A percentile compares a stretch with the other conserved stretches of the same genome.
These are phyloP conservation scores for Macrotrachela quadricornifera DNA, from an alignment of 1,140 invertebrate species.

Conservation along the genomic window DNA sequence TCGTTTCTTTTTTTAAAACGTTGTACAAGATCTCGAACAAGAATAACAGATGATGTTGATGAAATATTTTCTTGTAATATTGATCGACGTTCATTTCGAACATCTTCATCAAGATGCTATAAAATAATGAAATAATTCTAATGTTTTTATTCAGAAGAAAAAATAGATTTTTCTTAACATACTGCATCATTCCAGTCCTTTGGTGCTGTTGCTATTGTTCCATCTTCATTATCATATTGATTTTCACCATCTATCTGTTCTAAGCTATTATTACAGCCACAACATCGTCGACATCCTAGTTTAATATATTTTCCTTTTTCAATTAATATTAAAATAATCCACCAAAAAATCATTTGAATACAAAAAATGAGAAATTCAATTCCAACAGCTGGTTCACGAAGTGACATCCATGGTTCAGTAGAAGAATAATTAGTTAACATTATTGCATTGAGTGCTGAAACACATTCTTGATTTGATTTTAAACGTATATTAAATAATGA, in stretches of 20 bases:
- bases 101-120: background rate
- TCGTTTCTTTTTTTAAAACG: background rate
- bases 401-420: background rate
- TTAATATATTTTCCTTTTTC: background rate
- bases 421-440: background rate
- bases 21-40: background rate
- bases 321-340: background rate
- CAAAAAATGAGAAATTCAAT: background rate
- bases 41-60: background rate
- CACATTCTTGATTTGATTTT: background rate
- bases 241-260: background rate
- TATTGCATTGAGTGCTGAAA: background rate
- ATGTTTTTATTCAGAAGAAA: background rate
- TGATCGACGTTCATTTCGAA: background rate
- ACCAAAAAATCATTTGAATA: background rate
- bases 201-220: background rate
- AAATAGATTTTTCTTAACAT: too few relatives aligned
- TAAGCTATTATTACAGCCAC: background rate
- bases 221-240: background rate
- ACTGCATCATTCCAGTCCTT: background rate
- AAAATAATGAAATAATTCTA: background rate
- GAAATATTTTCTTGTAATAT: background rate
- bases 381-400: constrained; percentile 1
- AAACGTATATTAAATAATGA: background rate
- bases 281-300: background rate